A percentile compares a stretch with the other conserved stretches of the same genome.
Conservation (phyloP, 1,140 invertebrate species). For the Tetramorium simillimum region DNA sequence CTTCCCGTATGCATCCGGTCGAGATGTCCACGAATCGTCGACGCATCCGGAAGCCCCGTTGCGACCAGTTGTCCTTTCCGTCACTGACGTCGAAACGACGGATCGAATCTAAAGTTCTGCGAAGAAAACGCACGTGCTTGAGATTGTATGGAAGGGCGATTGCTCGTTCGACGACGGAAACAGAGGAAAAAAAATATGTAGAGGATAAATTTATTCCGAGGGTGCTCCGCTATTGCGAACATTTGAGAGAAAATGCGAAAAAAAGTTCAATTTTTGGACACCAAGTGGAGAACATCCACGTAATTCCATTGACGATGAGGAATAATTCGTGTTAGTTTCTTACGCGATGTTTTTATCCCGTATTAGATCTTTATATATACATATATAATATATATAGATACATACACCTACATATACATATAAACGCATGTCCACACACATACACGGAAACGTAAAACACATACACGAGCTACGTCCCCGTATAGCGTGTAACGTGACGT, state of each 20-base stretch:
- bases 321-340: slow-evolving; percentile 55
- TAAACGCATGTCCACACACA: background rate
- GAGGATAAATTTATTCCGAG: background rate
- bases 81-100: background rate
- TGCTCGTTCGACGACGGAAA: background rate
- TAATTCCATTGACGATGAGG: slow-evolving; percentile 34
- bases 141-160: slow-evolving; percentile 1
- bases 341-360: slow-evolving; percentile 53
- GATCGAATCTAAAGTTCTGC: slow-evolving; percentile 4
- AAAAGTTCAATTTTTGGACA: slow-evolving; percentile 43
- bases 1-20: background rate
- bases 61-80: slow-evolving; percentile 15
- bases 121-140: slow-evolving; percentile 7
- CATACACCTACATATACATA: background rate
- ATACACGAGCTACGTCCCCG: background rate
- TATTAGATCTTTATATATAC: slow-evolving; percentile 52
- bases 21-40: slow-evolving; percentile 54
- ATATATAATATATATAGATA: slow-evolving; percentile 13
- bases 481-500: slow-evolving; percentile 44
- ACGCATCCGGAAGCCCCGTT: slow-evolving; percentile 5
- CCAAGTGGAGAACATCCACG: slow-evolving; percentile 21
- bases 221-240: background rate
- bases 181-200: background rate
- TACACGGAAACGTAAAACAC: background rate
- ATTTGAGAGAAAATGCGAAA: slow-evolving; percentile 22